Percentiles rank a stretch among this genome's conserved stretches.
These are phyloP conservation scores for Cerceris ruficornis DNA, from an alignment of 2,888 invertebrate genomes.

Conservation along the genomic window DNA sequence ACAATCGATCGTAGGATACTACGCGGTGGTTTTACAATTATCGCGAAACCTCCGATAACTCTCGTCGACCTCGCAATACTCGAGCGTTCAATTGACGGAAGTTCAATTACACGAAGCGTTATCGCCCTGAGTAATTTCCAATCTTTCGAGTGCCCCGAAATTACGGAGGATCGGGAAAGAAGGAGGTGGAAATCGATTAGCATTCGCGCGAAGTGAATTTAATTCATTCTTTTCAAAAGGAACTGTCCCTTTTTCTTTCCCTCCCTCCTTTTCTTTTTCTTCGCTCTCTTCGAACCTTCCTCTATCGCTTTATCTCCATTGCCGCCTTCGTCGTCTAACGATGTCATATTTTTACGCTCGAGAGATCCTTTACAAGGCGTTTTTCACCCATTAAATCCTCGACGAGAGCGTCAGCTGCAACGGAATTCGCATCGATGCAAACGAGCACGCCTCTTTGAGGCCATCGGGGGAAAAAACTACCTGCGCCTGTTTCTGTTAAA, in stretches of 20 bases:
- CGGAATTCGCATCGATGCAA: constrained; percentile 22
- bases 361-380: constrained; percentile 4
- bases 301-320: background rate
- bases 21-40: constrained; percentile 9
- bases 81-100: too few species aligned
- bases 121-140: too few species aligned
- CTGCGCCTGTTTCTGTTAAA: background rate
- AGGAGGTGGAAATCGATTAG: too few species aligned
- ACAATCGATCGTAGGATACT: constrained; percentile 37
- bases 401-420: constrained; percentile 36
- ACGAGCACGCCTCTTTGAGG: constrained; percentile 5
- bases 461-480: constrained; percentile 12
- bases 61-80: background rate
- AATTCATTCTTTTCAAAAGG: too few species aligned
- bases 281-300: too few species aligned
- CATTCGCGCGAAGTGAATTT: too few species aligned
- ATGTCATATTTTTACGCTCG: background rate
- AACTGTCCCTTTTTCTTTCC: too few species aligned
- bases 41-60: constrained; percentile 8
- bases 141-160: too few species aligned
- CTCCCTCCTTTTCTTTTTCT: too few species aligned
- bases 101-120: too few species aligned
- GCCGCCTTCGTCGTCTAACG: background rate
- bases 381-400: constrained; percentile 26
- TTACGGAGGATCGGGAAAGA: too few species aligned